Percentiles rank a stretch among this genome's conserved stretches.
These are phyloP conservation scores for Clarias platycephalus DNA, from an alignment of 2,797 vertebrate genomes.

Conservation along the genomic window DNA sequence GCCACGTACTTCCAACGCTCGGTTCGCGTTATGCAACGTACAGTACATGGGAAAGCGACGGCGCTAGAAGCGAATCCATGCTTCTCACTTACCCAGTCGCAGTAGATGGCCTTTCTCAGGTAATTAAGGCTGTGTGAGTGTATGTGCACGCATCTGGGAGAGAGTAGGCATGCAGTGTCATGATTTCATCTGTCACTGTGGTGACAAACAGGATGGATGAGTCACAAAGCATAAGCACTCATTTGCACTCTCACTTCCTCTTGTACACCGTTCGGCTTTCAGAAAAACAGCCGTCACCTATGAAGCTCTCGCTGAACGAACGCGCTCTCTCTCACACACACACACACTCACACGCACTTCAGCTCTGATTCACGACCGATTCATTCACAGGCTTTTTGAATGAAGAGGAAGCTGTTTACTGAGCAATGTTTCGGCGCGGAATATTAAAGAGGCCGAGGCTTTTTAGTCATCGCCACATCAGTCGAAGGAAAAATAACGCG, in stretches of 20 bases:
- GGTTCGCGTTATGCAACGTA: background rate
- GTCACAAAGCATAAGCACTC: slow-evolving; percentile 46
- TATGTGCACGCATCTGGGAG: slow-evolving; percentile 13
- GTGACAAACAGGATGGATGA: slow-evolving; percentile 60
- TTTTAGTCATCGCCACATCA: slow-evolving; percentile 39
- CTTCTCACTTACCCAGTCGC: background rate
- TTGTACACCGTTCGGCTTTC: slow-evolving; percentile 29
- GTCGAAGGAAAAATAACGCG: slow-evolving; percentile 4
- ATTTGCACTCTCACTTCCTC: slow-evolving; percentile 41
- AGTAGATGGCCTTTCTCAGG: slow-evolving; percentile 21
- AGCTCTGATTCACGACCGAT: slow-evolving; percentile 38
- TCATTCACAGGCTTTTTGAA: slow-evolving; percentile 46
- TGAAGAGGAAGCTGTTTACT: slow-evolving; percentile 32
- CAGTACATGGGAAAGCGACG: background rate
- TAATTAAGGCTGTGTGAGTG: slow-evolving; percentile 10
- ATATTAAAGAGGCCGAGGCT: slow-evolving; percentile 6
- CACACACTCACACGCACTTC: slow-evolving; percentile 11
- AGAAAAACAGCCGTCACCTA: slow-evolving; percentile 44
- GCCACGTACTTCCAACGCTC: background rate
- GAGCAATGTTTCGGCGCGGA: slow-evolving; percentile 14
- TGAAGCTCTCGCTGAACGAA: background rate
- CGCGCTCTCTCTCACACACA: background rate
- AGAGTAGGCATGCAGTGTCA: slow-evolving; percentile 24
- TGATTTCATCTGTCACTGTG: slow-evolving; percentile 37
- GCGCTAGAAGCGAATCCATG: background rate